These are phyloP conservation scores for Lepidurus arcticus DNA, from an alignment of 1,140 invertebrate species.

Conservation along the genomic window DNA sequence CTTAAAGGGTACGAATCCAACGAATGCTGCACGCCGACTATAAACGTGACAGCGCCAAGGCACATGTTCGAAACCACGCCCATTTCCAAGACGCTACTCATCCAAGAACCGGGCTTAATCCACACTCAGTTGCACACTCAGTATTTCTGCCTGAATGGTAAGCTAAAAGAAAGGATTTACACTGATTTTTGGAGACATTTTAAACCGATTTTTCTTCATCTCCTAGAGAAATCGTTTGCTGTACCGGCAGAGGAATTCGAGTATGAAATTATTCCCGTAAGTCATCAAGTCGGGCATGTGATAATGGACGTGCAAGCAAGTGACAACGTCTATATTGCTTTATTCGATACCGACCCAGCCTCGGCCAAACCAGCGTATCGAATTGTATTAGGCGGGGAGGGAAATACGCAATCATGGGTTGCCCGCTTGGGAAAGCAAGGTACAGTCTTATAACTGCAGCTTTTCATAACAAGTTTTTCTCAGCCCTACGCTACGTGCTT, in stretches of 20 bases:
- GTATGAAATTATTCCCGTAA: slow-evolving; percentile 19
- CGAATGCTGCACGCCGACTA: background rate
- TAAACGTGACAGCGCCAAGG: background rate
- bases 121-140: background rate
- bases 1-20: background rate
- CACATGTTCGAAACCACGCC: slow-evolving; percentile 4
- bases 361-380: slow-evolving; percentile 13
- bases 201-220: background rate
- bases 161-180: background rate
- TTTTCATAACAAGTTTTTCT: background rate
- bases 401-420: slow-evolving; percentile 7
- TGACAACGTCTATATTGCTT: background rate
- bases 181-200: background rate
- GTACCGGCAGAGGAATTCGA: background rate
- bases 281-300: slow-evolving; percentile 14
- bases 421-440: background rate
- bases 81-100: background rate
- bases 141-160: background rate
- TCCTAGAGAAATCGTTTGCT: background rate
- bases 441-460: background rate
- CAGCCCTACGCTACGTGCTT: background rate
- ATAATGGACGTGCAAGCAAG: background rate
- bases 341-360: slow-evolving; percentile 4
- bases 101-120: slow-evolving; percentile 1
- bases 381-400: background rate